Percentiles rank a stretch among this genome's conserved stretches.
Evolutionary conservation across 53 echinoderm and acorn worm species (phyloP).

Genomic region (Apostichopus leukothele): DNA sequence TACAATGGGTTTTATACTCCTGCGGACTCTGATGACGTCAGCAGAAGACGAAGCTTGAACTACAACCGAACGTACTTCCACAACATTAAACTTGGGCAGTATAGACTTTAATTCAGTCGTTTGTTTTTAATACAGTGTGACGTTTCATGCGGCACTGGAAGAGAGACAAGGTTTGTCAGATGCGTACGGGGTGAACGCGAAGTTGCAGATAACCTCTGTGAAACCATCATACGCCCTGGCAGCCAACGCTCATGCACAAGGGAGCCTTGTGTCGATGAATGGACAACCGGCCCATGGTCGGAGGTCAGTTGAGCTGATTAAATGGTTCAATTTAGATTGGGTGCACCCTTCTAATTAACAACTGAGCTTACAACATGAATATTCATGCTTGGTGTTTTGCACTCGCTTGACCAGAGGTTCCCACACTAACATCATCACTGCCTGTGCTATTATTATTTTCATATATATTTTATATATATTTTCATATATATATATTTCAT

Average conservation of each 20-base stretch:
- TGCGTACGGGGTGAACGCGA: constrained; percentile 24
- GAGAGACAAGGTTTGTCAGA: constrained; percentile 28
- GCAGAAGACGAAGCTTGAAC: too few species aligned
- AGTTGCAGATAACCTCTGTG: background rate
- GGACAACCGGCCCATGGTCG: constrained; percentile 42
- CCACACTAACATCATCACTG: constrained; percentile 6
- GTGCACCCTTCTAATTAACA: constrained; percentile 17
- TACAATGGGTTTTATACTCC: too few species aligned
- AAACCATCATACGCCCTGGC: background rate
- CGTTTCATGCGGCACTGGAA: constrained; percentile 36
- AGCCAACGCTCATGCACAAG: background rate
- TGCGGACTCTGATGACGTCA: too few species aligned
- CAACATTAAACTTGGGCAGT: too few species aligned
- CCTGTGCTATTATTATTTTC: background rate
- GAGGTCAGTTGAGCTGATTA: constrained; percentile 34
- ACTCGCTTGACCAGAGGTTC: background rate
- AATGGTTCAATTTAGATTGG: background rate
- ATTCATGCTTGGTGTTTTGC: constrained; percentile 27
- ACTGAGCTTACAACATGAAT: constrained; percentile 12
- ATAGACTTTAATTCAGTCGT: constrained; percentile 29
- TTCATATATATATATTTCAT: too few species aligned
- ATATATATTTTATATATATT: too few species aligned
- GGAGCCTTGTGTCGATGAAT: constrained; percentile 17
- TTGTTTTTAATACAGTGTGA: constrained; percentile 52
- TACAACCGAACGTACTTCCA: too few species aligned